phyloP scores from a whole-genome alignment of 1,140 invertebrate genomes.

The Drosophila dunni region DNA sequence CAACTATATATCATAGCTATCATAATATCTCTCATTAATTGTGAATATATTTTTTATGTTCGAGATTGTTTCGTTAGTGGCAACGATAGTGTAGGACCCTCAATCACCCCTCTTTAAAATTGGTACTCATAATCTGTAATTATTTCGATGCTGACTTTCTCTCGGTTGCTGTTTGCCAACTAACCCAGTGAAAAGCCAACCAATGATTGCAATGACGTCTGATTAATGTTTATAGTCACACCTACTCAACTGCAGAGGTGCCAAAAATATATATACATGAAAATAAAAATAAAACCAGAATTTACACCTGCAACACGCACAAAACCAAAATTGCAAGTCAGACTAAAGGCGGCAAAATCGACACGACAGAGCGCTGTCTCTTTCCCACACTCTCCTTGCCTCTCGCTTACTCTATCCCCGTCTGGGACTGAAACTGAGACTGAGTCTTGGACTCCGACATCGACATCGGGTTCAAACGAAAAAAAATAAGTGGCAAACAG shows the following conservation, averaged over 20 bases:
- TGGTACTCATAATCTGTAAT: conserved; percentile 42
- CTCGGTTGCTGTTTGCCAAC: conserved; percentile 37
- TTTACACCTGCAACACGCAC: conserved; percentile 74
- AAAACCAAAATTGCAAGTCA: conserved; percentile 72
- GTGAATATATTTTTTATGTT: not conserved
- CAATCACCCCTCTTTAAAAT: conserved; percentile 37
- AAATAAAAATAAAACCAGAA: conserved; percentile 44
- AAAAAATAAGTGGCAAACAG: conserved; percentile 51
- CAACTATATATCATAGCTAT: conserved; percentile 13
- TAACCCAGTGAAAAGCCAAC: conserved; percentile 59
- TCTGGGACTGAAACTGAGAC: not conserved
- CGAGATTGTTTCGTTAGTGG: conserved; percentile 23
- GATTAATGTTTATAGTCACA: conserved; percentile 79
- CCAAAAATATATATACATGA: conserved; percentile 23
- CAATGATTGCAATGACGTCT: conserved; percentile 42
- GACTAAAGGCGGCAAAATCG: conserved; percentile 31
- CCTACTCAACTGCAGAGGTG: conserved; percentile 56
- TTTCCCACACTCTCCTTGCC: no score
- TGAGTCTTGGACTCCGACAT: not conserved
- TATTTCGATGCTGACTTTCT: conserved; percentile 39
- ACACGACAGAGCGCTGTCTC: conserved; percentile 1
- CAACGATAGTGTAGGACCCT: conserved; percentile 20
- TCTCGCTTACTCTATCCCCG: not conserved
- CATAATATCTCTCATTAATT: conserved; percentile 42
- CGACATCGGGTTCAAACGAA: conserved; percentile 8